A percentile compares a stretch with the other conserved stretches of the same genome.
Evolutionary conservation across 2,797 vertebrate species (phyloP).

Genomic region (Gymnoscopelus microlampas): DNA sequence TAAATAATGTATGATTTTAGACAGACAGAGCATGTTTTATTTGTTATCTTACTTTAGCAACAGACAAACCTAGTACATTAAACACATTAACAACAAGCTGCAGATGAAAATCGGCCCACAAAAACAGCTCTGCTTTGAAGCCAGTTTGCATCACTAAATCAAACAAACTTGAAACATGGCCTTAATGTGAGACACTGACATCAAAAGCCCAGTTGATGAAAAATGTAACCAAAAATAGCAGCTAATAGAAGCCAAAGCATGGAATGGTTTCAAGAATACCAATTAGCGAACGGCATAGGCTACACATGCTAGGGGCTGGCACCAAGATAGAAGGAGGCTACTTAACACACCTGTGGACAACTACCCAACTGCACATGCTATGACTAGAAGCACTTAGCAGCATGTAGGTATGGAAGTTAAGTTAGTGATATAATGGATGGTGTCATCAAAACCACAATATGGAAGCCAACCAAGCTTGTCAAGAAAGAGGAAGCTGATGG

Average conservation of each 20-base stretch:
- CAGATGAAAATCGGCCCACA: neutral
- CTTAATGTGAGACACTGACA: conserved; percentile 1
- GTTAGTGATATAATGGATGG: no score
- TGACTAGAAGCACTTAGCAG: conserved; percentile 26
- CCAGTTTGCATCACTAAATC: conserved; percentile 32
- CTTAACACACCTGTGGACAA: conserved; percentile 10
- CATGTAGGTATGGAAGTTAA: conserved; percentile 33
- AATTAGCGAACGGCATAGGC: conserved; percentile 34
- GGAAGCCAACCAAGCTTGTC: neutral
- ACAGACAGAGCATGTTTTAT: neutral
- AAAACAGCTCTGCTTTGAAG: conserved; percentile 14
- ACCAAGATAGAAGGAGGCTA: no score
- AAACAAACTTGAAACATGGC: conserved; percentile 10
- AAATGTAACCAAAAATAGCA: conserved; percentile 8
- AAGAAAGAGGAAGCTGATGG: conserved; percentile 35
- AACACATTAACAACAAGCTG: neutral
- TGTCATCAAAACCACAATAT: neutral
- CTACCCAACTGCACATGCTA: no score
- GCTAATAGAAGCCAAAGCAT: conserved; percentile 51
- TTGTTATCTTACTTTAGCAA: conserved; percentile 1
- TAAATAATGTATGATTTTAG: neutral
- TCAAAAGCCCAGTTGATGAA: conserved; percentile 16
- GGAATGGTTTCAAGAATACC: conserved; percentile 48
- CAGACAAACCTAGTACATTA: neutral
- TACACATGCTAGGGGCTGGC: conserved; percentile 51